Base-by-base conservation (phyloP, 2,113 vertebrate genomes). In the Lichenostomus cassidix region DNA sequence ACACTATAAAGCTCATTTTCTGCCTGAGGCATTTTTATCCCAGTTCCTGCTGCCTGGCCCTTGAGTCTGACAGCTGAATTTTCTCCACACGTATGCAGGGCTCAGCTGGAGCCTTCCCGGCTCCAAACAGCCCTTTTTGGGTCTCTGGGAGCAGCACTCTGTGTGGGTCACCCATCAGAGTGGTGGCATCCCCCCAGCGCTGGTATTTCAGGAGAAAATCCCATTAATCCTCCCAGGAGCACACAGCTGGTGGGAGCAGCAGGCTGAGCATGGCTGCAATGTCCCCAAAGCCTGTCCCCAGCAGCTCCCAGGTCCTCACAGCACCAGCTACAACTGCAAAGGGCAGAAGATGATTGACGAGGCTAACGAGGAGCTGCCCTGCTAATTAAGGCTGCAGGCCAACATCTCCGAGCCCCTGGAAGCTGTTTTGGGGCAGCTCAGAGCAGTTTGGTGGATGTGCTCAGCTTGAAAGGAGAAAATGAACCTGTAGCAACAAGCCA, bases 1-100 rank as follows among this genome's bases (percentile, higher is more conserved):
- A 71, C 76, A 29, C 92, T 78, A 46, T 8, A 76, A 93, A 97
- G 89, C 87, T 96, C 87, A 96, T 96, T 95, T 92, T 96, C 96
- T 79, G 83, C 93, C 84, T 4, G 53, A 70, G 47, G 64, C 33
- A 64, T 90, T 95, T 93, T 95, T 80, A 93, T 93, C 85, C 27
- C 7, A 7, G 63, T 64, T 79, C 73, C 77, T 85, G 79, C 85
- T 75, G 91, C 87, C 77, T 14, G 24, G 74, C 81, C 86, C 83
- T 69, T 2, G 7, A 19, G 42, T 58, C 28, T 5, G 17, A 64
- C 63, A 33, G 65, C 75, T 87, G 50, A 52, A 69, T 71, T 78
- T 39, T 29, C 74, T 84, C 7, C 28, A 7, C 64, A 33, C 1
- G 22, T 8, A 15, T 19, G 55, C 50, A 2, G 11, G 35, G 37